Evolutionary conservation across 2,113 vertebrate species (phyloP).

Genomic region (Xenotilapia caudafasciata): DNA sequence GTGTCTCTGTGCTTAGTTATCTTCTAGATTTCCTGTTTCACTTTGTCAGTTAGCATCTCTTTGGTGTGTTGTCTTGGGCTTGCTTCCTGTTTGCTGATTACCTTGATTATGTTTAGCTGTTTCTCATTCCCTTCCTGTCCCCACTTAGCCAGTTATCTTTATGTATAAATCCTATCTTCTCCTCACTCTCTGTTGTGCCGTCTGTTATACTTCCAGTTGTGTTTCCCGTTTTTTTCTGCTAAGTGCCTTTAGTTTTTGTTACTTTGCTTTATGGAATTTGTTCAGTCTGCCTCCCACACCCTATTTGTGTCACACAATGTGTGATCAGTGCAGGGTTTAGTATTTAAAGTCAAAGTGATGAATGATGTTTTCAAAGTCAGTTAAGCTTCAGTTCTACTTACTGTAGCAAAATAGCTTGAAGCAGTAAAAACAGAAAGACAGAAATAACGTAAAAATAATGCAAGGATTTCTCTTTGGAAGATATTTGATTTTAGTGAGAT

Average conservation of each 20-base stretch:
- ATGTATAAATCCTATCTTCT: background rate
- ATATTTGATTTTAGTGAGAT: background rate
- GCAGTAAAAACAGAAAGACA: fast-evolving
- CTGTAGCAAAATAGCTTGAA: background rate
- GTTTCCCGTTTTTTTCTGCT: background rate
- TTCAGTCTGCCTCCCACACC: background rate
- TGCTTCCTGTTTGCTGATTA: background rate
- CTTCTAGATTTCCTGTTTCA: background rate
- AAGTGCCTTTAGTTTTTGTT: background rate
- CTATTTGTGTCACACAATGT: background rate
- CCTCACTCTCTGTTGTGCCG: background rate
- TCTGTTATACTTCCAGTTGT: background rate
- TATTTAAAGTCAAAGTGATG: background rate
- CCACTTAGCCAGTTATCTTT: background rate
- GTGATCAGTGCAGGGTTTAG: background rate
- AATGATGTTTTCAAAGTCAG: background rate
- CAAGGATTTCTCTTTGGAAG: background rate
- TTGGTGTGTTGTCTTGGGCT: background rate
- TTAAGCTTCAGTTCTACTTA: background rate
- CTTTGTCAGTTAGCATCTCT: background rate
- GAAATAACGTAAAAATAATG: background rate
- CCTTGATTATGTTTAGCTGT: background rate
- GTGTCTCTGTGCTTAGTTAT: background rate
- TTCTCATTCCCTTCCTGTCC: background rate
- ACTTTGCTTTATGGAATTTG: background rate